Conservation (phyloP, 1,140 invertebrate genomes). For the Hyles vespertilio region DNA sequence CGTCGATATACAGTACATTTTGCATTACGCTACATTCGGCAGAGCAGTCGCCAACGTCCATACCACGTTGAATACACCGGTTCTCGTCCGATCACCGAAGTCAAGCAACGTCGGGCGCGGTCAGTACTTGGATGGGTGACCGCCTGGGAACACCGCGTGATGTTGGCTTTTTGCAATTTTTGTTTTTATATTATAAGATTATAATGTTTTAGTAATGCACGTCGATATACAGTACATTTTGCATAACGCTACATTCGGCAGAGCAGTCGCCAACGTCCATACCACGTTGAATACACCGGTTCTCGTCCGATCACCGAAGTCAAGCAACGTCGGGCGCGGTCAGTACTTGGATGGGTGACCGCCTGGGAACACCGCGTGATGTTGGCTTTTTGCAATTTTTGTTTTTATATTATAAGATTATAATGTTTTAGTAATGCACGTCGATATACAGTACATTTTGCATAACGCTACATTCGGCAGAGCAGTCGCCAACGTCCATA, state of each 20-base stretch:
- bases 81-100: constrained; percentile 30
- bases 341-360: constrained; percentile 29
- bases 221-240: no score
- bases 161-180: constrained; percentile 17
- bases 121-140: constrained; percentile 29
- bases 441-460: no score
- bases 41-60: constrained; percentile 11
- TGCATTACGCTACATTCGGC: no score
- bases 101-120: constrained; percentile 28
- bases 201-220: no score
- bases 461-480: no score
- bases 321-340: constrained; percentile 30
- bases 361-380: constrained; percentile 26
- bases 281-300: constrained; percentile 34
- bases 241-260: no score
- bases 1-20: no score
- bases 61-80: constrained; percentile 27
- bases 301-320: constrained; percentile 35
- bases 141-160: constrained; percentile 26
- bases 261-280: constrained; percentile 31
- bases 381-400: constrained; percentile 17
- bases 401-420: no score
- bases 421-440: no score
- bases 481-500: constrained; percentile 13
- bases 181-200: no score